Evolutionary conservation across 2,888 invertebrate genomes (phyloP).

Genomic region (Rhamnusium bicolor): DNA sequence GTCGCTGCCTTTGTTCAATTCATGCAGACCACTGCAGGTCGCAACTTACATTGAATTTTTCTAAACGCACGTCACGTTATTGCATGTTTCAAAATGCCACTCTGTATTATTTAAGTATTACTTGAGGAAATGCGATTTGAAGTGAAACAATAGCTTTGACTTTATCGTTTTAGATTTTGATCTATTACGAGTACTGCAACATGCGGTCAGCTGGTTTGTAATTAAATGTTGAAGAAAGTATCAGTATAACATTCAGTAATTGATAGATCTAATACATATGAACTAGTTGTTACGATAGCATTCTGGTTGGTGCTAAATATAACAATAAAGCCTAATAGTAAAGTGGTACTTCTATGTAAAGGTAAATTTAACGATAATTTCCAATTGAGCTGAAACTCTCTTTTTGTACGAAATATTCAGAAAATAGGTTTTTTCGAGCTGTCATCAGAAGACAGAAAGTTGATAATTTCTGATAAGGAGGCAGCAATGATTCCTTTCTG

Average conservation of each 20-base stretch:
- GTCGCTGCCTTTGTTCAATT: conserved; percentile 46
- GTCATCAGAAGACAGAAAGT: no score
- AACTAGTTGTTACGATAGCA: no score
- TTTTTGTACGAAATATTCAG: no score
- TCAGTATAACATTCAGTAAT: not conserved
- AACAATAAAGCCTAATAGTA: no score
- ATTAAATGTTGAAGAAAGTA: not conserved
- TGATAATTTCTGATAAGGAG: no score
- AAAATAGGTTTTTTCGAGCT: no score
- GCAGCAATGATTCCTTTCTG: no score
- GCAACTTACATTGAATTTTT: conserved; percentile 12
- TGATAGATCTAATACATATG: not conserved
- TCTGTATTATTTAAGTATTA: conserved; percentile 23
- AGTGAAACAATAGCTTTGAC: conserved; percentile 23
- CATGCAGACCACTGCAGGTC: not conserved
- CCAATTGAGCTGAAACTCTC: no score
- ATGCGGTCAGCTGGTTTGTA: not conserved
- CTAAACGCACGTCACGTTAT: conserved; percentile 26
- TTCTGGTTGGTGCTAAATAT: no score
- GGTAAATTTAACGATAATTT: no score
- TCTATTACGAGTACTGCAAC: not conserved
- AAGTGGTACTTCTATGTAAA: no score
- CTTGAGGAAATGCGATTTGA: conserved; percentile 23
- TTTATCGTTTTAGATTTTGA: conserved; percentile 5
- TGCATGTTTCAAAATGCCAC: conserved; percentile 22